Percentiles rank a stretch among this genome's conserved stretches.
Evolutionary conservation across 2,797 vertebrate species (phyloP).

Genomic region (Acrocephalus scirpaceus): DNA sequence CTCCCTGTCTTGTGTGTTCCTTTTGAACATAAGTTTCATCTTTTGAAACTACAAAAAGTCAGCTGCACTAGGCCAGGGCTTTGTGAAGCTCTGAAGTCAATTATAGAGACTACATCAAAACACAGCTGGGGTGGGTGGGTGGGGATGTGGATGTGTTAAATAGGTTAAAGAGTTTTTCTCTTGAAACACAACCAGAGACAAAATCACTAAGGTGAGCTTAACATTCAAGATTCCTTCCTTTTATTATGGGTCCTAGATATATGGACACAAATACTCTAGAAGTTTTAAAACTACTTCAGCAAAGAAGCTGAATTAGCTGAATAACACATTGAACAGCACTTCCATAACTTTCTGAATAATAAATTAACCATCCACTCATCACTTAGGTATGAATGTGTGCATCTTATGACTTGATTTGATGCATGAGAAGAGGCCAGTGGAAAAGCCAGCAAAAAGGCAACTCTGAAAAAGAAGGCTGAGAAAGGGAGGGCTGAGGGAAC

Average conservation of each 20-base stretch:
- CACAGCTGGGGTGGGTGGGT: neutral
- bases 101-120: neutral
- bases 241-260: neutral
- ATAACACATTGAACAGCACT: neutral
- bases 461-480: neutral
- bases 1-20: neutral
- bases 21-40: neutral
- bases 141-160: neutral
- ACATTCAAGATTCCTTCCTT: neutral
- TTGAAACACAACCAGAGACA: neutral
- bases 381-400: neutral
- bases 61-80: neutral
- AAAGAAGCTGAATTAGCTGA: neutral
- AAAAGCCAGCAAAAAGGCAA: neutral
- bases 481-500: neutral
- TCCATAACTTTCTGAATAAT: neutral
- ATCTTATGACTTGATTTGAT: neutral
- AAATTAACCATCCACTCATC: neutral
- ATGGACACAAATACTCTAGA: neutral
- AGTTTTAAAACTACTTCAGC: neutral
- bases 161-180: neutral
- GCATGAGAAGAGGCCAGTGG: neutral
- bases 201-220: neutral
- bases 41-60: neutral
- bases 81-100: neutral